Evolutionary conservation across 2,888 invertebrate species (phyloP).

Genomic region (Dryadula phaetusa): DNA sequence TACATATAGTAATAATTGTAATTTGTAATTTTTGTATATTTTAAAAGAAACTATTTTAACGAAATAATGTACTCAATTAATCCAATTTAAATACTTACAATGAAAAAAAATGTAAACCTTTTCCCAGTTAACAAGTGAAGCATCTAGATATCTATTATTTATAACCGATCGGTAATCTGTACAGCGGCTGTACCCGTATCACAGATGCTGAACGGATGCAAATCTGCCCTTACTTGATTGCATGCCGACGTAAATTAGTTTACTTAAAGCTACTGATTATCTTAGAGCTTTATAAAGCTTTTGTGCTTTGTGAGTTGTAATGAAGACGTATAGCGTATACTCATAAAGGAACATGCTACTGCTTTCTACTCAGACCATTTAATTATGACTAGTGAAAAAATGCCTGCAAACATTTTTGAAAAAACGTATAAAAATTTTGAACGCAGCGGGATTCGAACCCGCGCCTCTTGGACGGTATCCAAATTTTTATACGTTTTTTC

Average conservation of each 20-base stretch:
- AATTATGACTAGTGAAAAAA: no score
- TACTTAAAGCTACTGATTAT: slow-evolving; percentile 14
- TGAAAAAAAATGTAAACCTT: no score
- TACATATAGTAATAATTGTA: no score
- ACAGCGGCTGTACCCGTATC: slow-evolving; percentile 4
- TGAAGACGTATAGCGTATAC: not conserved
- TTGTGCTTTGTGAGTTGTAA: slow-evolving; percentile 12
- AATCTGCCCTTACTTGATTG: slow-evolving; percentile 19
- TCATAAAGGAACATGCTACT: not conserved
- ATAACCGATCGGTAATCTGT: not conserved
- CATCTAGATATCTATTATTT: not conserved
- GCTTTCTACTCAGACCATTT: no score
- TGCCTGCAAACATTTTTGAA: no score
- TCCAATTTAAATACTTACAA: no score
- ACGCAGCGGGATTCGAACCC: no score
- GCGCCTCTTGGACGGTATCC: no score
- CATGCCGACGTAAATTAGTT: slow-evolving; percentile 8
- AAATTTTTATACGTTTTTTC: no score
- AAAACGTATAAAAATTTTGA: no score
- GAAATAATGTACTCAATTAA: no score
- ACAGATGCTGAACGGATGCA: slow-evolving; percentile 14
- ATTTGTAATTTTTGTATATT: no score
- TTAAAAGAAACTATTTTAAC: not conserved
- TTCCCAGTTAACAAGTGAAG: not conserved
- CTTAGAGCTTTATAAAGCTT: slow-evolving; percentile 6